Conservation (phyloP, 2,113 vertebrate genomes). For the Gobius niger region DNA sequence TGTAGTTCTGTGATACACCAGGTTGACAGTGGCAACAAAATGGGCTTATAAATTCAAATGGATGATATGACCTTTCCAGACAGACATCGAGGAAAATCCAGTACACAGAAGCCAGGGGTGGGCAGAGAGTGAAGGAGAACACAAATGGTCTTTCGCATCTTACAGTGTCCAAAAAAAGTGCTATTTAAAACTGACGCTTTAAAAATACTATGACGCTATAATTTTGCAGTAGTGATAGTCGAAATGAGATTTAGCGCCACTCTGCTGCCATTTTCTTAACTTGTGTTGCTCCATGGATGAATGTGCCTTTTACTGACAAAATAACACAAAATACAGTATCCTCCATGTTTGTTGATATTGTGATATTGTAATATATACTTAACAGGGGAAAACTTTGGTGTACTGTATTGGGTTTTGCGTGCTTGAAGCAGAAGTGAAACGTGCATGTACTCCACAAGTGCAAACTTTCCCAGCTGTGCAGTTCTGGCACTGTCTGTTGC, state of each 20-base stretch:
- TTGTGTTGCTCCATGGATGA: no score
- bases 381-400: no score
- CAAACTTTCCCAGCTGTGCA: constrained; percentile 70
- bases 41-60: not conserved
- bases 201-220: no score
- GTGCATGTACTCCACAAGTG: constrained; percentile 56
- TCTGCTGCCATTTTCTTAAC: no score
- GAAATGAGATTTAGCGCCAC: no score
- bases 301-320: no score
- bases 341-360: no score
- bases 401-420: not conserved
- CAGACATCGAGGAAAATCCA: not conserved
- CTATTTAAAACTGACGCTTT: no score
- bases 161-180: no score
- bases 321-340: no score
- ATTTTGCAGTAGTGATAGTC: no score
- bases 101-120: not conserved
- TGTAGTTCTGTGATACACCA: not conserved
- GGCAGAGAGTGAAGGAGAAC: not conserved
- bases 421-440: not conserved
- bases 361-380: no score
- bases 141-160: not conserved
- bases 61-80: not conserved
- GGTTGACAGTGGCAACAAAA: not conserved
- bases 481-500: constrained; percentile 55